Conservation (phyloP, 2,888 invertebrate genomes). For the Eristalis pertinax region DNA sequence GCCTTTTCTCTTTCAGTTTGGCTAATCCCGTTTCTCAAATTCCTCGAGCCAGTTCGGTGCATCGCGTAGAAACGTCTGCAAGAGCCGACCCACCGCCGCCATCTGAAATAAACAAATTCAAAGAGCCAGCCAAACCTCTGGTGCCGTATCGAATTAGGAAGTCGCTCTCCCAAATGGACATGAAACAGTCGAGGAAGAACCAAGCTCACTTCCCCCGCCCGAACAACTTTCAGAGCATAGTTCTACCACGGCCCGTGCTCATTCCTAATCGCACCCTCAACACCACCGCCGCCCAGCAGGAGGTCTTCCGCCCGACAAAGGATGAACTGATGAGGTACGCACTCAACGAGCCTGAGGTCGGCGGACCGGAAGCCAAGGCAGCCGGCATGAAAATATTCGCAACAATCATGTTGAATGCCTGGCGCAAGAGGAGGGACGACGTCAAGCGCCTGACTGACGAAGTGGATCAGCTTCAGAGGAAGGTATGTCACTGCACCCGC, state of each 20-base stretch:
- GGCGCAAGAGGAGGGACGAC: slow-evolving; percentile 77
- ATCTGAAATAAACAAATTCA: slow-evolving; percentile 9
- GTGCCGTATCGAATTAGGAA: slow-evolving; percentile 74
- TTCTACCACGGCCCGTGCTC: slow-evolving; percentile 12
- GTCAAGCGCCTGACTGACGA: slow-evolving; percentile 74
- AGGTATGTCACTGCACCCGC: slow-evolving; percentile 66
- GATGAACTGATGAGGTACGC: slow-evolving; percentile 34
- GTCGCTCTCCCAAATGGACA: slow-evolving; percentile 79
- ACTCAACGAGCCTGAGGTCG: slow-evolving; percentile 48
- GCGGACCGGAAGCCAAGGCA: slow-evolving; percentile 63
- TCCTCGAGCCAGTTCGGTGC: slow-evolving; percentile 42
- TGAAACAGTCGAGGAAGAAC: slow-evolving; percentile 73
- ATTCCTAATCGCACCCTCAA: background rate
- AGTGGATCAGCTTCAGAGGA: slow-evolving; percentile 73
- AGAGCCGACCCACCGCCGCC: background rate
- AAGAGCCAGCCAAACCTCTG: slow-evolving; percentile 18
- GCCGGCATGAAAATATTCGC: slow-evolving; percentile 76
- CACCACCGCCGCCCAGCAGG: background rate
- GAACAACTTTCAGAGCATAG: background rate
- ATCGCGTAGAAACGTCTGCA: background rate
- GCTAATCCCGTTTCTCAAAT: slow-evolving; percentile 42
- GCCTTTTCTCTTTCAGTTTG: slow-evolving; percentile 16
- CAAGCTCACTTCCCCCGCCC: background rate
- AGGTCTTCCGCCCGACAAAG: slow-evolving; percentile 14
- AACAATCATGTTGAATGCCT: slow-evolving; percentile 77